A percentile compares a stretch with the other conserved stretches of the same genome.
phyloP scores from a whole-genome alignment of 2,888 invertebrate species.

The Muschampia plurimacula region DNA sequence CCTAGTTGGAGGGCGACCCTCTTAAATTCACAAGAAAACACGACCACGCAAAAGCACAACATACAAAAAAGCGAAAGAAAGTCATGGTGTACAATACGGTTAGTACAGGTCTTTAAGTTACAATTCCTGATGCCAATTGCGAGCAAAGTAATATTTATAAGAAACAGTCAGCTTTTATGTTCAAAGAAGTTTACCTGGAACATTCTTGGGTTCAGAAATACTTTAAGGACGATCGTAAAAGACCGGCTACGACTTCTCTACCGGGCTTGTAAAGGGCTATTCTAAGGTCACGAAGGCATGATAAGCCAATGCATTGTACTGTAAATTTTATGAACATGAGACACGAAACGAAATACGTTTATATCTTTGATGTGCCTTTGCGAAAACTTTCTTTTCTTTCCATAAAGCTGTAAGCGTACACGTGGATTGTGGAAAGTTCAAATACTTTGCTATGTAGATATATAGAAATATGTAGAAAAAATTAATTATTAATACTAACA shows the following conservation, averaged over 20 bases:
- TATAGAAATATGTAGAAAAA: too few species aligned
- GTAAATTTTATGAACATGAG: slow-evolving; percentile 18
- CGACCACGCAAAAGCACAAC: too few species aligned
- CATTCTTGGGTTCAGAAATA: slow-evolving; percentile 27
- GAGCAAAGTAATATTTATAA: neutral
- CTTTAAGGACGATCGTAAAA: slow-evolving; percentile 33
- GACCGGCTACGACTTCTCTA: slow-evolving; percentile 26
- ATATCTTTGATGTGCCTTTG: neutral
- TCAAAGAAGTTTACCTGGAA: neutral
- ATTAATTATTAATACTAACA: too few species aligned
- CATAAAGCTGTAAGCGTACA: too few species aligned
- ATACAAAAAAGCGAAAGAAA: too few species aligned
- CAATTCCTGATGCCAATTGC: neutral
- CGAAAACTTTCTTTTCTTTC: neutral
- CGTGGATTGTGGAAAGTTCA: too few species aligned
- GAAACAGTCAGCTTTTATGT: slow-evolving; percentile 11
- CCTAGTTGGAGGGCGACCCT: too few species aligned
- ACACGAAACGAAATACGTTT: slow-evolving; percentile 27
- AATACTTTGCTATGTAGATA: too few species aligned
- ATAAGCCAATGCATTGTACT: slow-evolving; percentile 30
- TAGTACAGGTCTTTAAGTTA: neutral
- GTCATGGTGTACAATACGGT: too few species aligned
- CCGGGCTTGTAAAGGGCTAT: slow-evolving; percentile 14
- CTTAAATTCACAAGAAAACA: too few species aligned
- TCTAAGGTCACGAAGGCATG: slow-evolving; percentile 27